These are phyloP conservation scores for Halictus quadricinctus DNA, from an alignment of 2,888 invertebrate genomes.

Conservation along the genomic window DNA sequence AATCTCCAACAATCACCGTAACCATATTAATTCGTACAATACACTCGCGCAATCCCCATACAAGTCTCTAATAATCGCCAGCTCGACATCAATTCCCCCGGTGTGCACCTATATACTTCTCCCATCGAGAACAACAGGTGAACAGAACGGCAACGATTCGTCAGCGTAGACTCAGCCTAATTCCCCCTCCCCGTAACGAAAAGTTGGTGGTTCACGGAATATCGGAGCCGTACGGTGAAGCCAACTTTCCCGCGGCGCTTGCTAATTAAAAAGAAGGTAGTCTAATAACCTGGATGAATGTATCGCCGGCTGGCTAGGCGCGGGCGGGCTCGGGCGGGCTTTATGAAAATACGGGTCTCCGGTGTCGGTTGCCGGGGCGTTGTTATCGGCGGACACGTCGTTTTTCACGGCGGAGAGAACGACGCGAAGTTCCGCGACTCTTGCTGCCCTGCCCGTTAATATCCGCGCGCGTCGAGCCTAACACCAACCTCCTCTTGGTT, in stretches of 20 bases:
- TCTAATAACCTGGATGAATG: constrained; percentile 63
- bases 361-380: constrained; percentile 11
- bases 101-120: not conserved
- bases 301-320: constrained; percentile 31
- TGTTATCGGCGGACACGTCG: constrained; percentile 36
- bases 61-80: not conserved
- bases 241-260: not conserved
- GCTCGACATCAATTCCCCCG: not conserved
- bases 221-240: constrained; percentile 9
- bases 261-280: constrained; percentile 62
- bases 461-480: not conserved
- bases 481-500: not conserved
- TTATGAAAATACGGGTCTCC: constrained; percentile 60
- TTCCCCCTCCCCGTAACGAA: not conserved
- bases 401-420: constrained; percentile 32
- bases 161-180: not conserved
- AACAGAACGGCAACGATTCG: not conserved
- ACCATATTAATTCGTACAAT: not conserved
- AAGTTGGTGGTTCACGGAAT: not conserved
- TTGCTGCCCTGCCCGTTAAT: constrained; percentile 19
- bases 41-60: not conserved
- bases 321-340: constrained; percentile 12
- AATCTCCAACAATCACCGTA: not conserved
- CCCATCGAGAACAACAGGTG: not conserved
- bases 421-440: constrained; percentile 25